Conservation (phyloP, 2,888 invertebrate species). For the Neocrepidodera transversa region DNA sequence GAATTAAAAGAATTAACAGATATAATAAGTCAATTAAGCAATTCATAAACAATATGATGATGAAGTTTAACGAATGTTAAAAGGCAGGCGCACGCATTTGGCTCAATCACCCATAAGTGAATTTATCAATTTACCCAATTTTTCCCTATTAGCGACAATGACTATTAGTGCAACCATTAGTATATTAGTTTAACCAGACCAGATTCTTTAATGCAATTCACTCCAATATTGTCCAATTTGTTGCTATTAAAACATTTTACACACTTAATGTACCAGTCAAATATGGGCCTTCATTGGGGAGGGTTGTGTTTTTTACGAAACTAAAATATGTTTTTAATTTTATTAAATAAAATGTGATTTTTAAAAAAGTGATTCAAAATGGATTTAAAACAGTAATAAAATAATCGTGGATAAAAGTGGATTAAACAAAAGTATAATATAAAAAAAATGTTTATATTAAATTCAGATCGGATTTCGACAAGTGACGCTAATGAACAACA, state of each 20-base stretch:
- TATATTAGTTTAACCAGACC: slow-evolving; percentile 62
- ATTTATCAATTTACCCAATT: slow-evolving; percentile 64
- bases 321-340: too few species aligned
- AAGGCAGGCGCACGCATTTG: slow-evolving; percentile 52
- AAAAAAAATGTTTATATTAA: too few species aligned
- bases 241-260: slow-evolving; percentile 61
- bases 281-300: slow-evolving; percentile 55
- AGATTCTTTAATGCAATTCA: slow-evolving; percentile 63
- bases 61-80: slow-evolving; percentile 49
- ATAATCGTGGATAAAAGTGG: too few species aligned
- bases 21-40: slow-evolving; percentile 52
- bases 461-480: too few species aligned
- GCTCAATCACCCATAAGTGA: slow-evolving; percentile 58
- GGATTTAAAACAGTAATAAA: too few species aligned
- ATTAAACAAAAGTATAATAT: too few species aligned
- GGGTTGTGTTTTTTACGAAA: slow-evolving; percentile 53
- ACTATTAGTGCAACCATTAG: slow-evolving; percentile 62
- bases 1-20: slow-evolving; percentile 50
- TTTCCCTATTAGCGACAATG: slow-evolving; percentile 63
- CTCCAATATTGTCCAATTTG: slow-evolving; percentile 63
- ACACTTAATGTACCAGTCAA: slow-evolving; percentile 59
- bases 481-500: too few species aligned
- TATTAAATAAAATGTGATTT: too few species aligned
- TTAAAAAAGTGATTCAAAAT: too few species aligned
- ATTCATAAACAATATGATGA: slow-evolving; percentile 51